phyloP scores from a whole-genome alignment of 2,113 vertebrate genomes.

The Chlorodrepanis virens region DNA sequence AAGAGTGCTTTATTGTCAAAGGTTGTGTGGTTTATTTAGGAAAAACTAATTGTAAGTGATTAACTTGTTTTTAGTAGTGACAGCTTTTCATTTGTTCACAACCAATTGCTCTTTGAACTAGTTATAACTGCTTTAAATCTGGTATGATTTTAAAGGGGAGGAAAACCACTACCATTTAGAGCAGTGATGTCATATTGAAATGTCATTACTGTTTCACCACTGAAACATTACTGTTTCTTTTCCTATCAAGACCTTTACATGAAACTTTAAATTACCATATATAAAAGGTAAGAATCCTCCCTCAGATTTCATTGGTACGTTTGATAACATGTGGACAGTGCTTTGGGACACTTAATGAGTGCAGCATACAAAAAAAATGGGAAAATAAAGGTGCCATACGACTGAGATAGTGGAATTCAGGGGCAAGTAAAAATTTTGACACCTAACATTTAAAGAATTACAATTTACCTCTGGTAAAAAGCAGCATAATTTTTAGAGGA shows the following conservation, averaged over 20 bases:
- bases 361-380: not conserved
- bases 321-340: not conserved
- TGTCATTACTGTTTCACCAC: not conserved
- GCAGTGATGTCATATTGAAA: not conserved
- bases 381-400: not conserved
- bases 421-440: not conserved
- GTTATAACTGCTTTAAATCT: constrained; percentile 2
- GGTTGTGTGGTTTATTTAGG: not conserved
- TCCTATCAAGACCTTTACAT: not conserved
- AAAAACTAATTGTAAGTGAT: not conserved
- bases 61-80: not conserved
- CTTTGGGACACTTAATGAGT: not conserved
- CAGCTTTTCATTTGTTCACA: not conserved
- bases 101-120: not conserved
- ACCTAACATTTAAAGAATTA: not conserved
- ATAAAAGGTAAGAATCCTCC: not conserved
- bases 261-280: not conserved
- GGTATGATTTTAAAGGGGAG: not conserved
- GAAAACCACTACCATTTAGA: not conserved
- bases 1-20: constrained; percentile 72
- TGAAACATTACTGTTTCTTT: not conserved
- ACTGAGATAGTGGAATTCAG: not conserved
- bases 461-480: not conserved
- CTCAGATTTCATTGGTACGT: not conserved
- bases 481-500: not conserved